These are phyloP conservation scores for Triplophysa rosa DNA, from an alignment of 2,113 vertebrate genomes.

Conservation along the genomic window DNA sequence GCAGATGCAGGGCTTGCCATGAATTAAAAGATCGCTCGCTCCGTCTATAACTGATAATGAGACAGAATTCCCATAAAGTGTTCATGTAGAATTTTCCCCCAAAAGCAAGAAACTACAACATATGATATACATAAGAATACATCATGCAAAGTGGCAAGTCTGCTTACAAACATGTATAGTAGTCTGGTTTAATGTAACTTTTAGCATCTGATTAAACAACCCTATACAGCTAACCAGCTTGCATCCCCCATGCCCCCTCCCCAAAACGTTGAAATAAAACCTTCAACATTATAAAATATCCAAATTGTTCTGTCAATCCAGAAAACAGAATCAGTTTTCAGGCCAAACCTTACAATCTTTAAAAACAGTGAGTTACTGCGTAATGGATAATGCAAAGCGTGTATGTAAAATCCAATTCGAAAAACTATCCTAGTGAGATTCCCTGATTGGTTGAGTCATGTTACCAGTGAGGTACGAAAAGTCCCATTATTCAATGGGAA, in stretches of 20 bases:
- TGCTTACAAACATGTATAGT: conserved; percentile 74
- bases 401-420: conserved; percentile 61
- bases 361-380: conserved; percentile 43
- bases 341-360: conserved; percentile 50
- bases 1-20: conserved; percentile 57
- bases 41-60: conserved; percentile 40
- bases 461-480: conserved; percentile 78
- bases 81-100: conserved; percentile 49
- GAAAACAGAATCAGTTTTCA: conserved; percentile 60
- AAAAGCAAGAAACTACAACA: conserved; percentile 70
- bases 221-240: conserved; percentile 32
- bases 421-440: conserved; percentile 76
- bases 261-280: conserved; percentile 65
- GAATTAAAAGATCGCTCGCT: conserved; percentile 61
- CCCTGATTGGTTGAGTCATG: conserved; percentile 84
- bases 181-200: conserved; percentile 65
- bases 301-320: conserved; percentile 61
- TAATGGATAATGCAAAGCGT: conserved; percentile 61
- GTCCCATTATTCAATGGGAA: conserved; percentile 64
- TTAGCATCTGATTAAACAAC: conserved; percentile 36
- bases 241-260: not conserved
- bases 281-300: conserved; percentile 70
- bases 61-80: conserved; percentile 27
- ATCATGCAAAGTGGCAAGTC: conserved; percentile 79
- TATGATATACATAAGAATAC: conserved; percentile 74